These are phyloP conservation scores for Sebastes glaucus DNA, from an alignment of 2,797 vertebrate species.

Conservation along the genomic window DNA sequence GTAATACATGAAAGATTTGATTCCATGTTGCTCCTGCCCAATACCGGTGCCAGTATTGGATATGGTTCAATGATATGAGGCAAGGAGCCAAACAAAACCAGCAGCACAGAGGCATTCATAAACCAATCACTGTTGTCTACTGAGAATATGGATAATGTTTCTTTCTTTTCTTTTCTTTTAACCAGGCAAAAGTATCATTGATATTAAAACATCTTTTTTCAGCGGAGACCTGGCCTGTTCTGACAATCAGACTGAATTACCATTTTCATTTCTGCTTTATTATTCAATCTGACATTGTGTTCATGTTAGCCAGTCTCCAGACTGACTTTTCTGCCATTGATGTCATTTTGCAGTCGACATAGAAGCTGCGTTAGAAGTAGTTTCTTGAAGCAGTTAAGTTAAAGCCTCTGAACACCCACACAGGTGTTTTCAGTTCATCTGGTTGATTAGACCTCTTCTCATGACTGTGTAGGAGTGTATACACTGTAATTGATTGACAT, in stretches of 20 bases:
- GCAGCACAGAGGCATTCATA: constrained; percentile 3
- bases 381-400: not conserved
- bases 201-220: not conserved
- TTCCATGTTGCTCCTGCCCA: constrained; percentile 1
- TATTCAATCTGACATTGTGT: not conserved
- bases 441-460: too few species aligned
- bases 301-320: not conserved
- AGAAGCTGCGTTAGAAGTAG: too few species aligned
- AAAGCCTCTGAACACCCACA: not conserved
- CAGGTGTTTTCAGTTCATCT: too few species aligned
- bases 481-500: too few species aligned
- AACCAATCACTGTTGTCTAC: constrained; percentile 4
- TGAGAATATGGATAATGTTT: not conserved
- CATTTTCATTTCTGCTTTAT: not conserved
- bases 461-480: too few species aligned
- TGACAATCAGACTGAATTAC: not conserved
- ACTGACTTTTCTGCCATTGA: not conserved
- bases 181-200: not conserved
- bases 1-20: constrained; percentile 27
- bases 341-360: not conserved
- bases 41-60: constrained; percentile 32
- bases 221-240: not conserved
- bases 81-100: constrained; percentile 31
- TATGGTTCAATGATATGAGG: constrained; percentile 23
- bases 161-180: not conserved